Evolutionary conservation across 2,797 vertebrate genomes (phyloP).

Genomic region (Picus viridis): DNA sequence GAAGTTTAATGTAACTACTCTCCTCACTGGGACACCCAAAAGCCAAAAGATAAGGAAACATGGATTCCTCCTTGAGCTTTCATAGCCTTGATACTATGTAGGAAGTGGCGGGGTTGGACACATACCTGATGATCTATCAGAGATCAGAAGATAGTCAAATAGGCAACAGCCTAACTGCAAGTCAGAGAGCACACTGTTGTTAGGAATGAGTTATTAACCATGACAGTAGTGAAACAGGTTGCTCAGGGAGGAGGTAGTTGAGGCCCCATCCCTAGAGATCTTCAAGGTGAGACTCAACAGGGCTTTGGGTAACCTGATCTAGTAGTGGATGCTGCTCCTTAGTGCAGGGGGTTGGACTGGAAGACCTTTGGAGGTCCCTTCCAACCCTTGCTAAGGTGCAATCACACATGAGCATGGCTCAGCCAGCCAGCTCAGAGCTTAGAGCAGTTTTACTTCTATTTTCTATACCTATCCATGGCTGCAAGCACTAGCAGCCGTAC

Average conservation of each 20-base stretch:
- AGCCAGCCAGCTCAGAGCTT: neutral
- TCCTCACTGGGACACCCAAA: neutral
- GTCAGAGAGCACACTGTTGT: neutral
- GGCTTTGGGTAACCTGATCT: no score
- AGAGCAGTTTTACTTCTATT: neutral
- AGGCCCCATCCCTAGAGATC: no score
- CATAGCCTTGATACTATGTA: neutral
- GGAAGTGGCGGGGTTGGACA: neutral
- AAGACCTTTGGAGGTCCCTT: no score
- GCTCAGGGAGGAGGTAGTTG: no score
- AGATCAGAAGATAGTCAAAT: neutral
- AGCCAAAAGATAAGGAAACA: neutral
- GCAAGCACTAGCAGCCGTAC: neutral
- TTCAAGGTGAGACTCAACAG: no score
- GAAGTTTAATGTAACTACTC: neutral
- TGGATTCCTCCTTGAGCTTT: neutral
- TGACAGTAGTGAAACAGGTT: no score
- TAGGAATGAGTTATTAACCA: neutral
- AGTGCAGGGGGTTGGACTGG: no score
- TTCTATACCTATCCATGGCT: neutral
- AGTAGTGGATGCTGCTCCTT: no score
- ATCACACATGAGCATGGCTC: neutral
- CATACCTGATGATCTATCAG: neutral
- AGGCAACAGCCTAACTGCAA: neutral
- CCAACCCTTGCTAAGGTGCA: neutral